A percentile compares a stretch with the other conserved stretches of the same genome.
phyloP scores from a whole-genome alignment of 2,113 vertebrate genomes.

The Diadophis punctatus region DNA sequence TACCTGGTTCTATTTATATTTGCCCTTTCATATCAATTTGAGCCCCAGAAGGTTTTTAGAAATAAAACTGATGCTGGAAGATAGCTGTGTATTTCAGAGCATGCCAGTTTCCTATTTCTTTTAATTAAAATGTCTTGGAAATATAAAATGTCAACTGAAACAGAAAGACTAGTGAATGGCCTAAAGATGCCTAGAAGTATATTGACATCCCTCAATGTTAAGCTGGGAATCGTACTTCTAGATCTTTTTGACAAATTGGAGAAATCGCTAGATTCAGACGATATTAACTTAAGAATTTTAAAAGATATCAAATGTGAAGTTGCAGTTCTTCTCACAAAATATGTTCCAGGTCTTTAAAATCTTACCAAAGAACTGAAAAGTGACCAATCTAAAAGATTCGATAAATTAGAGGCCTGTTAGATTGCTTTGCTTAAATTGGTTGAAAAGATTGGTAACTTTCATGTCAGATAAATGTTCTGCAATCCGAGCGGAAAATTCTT shows the following conservation, averaged over 20 bases:
- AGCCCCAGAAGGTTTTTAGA: not conserved
- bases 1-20: not conserved
- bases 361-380: not conserved
- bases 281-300: not conserved
- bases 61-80: not conserved
- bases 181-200: not conserved
- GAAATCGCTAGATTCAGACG: not conserved
- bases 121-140: not conserved
- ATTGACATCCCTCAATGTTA: not conserved
- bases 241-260: not conserved
- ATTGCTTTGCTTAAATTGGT: not conserved
- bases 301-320: not conserved
- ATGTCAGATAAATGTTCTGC: not conserved
- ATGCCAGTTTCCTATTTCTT: not conserved
- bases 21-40: not conserved
- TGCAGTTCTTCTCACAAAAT: not conserved
- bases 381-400: not conserved
- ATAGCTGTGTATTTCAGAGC: not conserved
- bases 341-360: not conserved
- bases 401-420: not conserved
- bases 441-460: not conserved
- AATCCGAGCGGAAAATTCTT: not conserved
- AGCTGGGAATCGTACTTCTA: not conserved
- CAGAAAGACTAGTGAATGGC: not conserved
- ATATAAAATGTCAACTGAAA: not conserved